Conservation (phyloP, 2,113 vertebrate genomes). For the Progne subis region DNA sequence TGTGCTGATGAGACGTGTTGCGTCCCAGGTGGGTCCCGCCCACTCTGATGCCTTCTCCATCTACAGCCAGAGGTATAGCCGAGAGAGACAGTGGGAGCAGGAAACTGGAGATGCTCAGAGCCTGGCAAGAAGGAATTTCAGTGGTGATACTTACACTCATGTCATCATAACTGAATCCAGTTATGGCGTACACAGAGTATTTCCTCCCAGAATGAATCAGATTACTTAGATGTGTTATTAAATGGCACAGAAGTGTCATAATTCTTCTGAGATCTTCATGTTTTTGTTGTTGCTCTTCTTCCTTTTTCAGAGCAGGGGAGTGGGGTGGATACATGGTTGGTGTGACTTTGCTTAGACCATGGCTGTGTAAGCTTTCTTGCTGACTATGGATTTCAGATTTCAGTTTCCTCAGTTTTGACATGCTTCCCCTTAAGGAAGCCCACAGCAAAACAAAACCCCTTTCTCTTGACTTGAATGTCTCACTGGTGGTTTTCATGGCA, state of each 20-base stretch:
- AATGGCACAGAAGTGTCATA: neutral
- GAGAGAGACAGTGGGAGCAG: neutral
- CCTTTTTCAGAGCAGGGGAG: neutral
- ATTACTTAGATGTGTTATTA: neutral
- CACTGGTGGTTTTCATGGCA: conserved; percentile 6
- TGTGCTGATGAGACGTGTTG: neutral
- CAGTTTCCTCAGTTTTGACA: conserved; percentile 39
- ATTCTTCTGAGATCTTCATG: neutral
- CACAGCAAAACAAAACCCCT: neutral
- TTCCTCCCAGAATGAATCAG: neutral
- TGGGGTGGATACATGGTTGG: neutral
- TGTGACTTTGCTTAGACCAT: neutral
- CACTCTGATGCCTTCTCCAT: neutral
- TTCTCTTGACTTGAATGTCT: conserved; percentile 24
- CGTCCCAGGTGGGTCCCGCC: neutral
- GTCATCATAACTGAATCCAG: neutral
- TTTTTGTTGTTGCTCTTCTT: neutral
- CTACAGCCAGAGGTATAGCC: neutral
- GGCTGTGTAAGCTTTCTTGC: neutral
- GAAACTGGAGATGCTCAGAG: neutral
- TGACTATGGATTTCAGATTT: conserved; percentile 32
- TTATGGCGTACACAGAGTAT: neutral
- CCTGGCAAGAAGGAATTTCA: neutral
- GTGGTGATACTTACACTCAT: neutral
- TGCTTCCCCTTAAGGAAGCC: conserved; percentile 4